Evolutionary conservation across 2,888 invertebrate genomes (phyloP).

Genomic region (Phortica magna): DNA sequence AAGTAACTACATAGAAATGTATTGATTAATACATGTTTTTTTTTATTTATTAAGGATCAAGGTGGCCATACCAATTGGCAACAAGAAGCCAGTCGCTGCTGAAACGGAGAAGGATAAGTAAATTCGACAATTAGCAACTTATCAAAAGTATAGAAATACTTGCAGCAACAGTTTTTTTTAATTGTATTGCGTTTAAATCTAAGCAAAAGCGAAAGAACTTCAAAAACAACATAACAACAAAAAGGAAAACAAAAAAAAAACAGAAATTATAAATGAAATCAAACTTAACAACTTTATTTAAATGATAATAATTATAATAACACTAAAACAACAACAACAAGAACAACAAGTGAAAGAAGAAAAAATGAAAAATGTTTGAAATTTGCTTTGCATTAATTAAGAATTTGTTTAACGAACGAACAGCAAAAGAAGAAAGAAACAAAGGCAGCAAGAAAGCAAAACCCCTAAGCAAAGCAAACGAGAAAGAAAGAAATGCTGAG

Average conservation of each 20-base stretch:
- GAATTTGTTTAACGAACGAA: conserved; percentile 40
- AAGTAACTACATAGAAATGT: not conserved
- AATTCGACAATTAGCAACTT: conserved; percentile 56
- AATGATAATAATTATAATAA: conserved; percentile 31
- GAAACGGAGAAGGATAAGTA: conserved; percentile 91
- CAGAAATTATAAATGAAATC: conserved; percentile 49
- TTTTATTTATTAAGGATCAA: conserved; percentile 83
- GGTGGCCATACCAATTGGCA: conserved; percentile 92
- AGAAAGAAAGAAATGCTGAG: no score
- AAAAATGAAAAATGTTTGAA: conserved; percentile 19
- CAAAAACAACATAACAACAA: conserved; percentile 52
- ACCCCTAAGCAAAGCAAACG: no score
- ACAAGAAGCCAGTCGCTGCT: conserved; percentile 84
- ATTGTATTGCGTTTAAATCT: conserved; percentile 23
- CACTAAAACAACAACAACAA: conserved; percentile 33
- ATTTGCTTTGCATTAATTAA: conserved; percentile 48
- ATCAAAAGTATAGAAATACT: conserved; percentile 44
- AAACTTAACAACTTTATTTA: conserved; percentile 47
- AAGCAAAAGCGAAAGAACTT: conserved; percentile 39
- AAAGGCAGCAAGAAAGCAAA: no score
- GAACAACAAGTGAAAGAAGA: not conserved
- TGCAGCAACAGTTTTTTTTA: conserved; percentile 37
- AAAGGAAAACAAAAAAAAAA: conserved; percentile 47
- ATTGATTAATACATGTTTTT: not conserved
- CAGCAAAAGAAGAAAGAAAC: no score